Percentiles rank a stretch among this genome's conserved stretches.
phyloP scores from a whole-genome alignment of 2,113 vertebrate genomes.

The Dicaeum eximium region DNA sequence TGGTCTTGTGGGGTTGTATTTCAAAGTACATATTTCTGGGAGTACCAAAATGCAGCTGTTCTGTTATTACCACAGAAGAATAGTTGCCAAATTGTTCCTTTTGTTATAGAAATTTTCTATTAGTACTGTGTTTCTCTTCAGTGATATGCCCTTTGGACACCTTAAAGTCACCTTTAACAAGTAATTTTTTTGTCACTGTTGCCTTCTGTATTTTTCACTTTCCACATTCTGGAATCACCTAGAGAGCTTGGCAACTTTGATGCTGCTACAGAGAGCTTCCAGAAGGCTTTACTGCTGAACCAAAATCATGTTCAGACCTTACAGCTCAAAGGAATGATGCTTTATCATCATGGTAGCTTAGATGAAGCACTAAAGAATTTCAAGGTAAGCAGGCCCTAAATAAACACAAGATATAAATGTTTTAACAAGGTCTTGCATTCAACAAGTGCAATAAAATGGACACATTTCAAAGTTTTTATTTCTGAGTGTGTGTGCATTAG shows the following conservation, averaged over 20 bases:
- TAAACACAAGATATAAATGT: not conserved
- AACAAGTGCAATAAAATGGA: not conserved
- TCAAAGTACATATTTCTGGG: not conserved
- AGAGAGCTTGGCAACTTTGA: conserved; percentile 97
- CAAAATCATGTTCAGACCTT: conserved; percentile 97
- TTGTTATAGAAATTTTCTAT: not conserved
- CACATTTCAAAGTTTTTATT: not conserved
- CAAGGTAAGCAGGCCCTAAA: conserved; percentile 76
- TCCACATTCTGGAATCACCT: not conserved
- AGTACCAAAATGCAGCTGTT: not conserved
- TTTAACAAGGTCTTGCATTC: not conserved
- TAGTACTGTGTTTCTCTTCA: not conserved
- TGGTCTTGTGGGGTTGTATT: not conserved
- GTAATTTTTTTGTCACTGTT: not conserved
- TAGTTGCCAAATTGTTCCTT: not conserved
- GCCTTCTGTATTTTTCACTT: not conserved
- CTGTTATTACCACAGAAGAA: not conserved
- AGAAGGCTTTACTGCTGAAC: conserved; percentile 93
- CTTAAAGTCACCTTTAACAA: not conserved
- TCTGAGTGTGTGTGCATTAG: not conserved
- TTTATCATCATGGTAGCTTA: conserved; percentile 94
- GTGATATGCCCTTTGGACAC: not conserved
- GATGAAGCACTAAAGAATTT: conserved; percentile 94
- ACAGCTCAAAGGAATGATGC: conserved; percentile 95
- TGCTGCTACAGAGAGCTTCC: conserved; percentile 94